phyloP scores from a whole-genome alignment of 2,888 invertebrate species.

The Ligdia adustata region DNA sequence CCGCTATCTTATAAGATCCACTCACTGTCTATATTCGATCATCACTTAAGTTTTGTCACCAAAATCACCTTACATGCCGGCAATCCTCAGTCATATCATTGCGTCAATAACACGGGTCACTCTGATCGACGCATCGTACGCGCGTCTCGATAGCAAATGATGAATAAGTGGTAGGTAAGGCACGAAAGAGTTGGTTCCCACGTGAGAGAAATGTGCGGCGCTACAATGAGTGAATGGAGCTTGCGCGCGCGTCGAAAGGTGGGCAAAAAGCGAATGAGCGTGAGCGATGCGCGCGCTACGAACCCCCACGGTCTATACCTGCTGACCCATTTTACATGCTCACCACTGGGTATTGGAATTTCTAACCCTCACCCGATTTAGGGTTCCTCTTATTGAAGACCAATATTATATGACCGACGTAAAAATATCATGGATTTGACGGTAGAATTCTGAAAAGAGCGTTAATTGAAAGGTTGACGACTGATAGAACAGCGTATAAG shows the following conservation, averaged over 20 bases:
- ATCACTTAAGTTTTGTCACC: slow-evolving; percentile 75
- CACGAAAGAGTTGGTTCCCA: slow-evolving; percentile 76
- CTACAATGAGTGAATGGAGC: slow-evolving; percentile 68
- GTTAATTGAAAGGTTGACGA: too few species aligned
- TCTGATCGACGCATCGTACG: slow-evolving; percentile 60
- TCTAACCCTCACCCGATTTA: slow-evolving; percentile 36
- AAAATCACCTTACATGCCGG: slow-evolving; percentile 57
- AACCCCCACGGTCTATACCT: slow-evolving; percentile 58
- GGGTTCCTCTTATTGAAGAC: slow-evolving; percentile 8
- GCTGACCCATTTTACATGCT: slow-evolving; percentile 73
- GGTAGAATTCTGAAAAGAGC: too few species aligned
- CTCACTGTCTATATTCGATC: slow-evolving; percentile 68
- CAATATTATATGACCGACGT: too few species aligned
- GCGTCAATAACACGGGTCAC: slow-evolving; percentile 23
- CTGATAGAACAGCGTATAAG: too few species aligned
- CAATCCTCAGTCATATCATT: slow-evolving; percentile 52
- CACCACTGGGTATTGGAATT: slow-evolving; percentile 44
- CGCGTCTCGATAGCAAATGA: slow-evolving; percentile 52
- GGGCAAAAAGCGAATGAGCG: slow-evolving; percentile 81
- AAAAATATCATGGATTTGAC: too few species aligned
- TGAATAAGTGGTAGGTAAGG: slow-evolving; percentile 64
- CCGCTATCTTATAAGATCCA: slow-evolving; percentile 59
- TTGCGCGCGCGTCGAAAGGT: slow-evolving; percentile 82
- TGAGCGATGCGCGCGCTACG: slow-evolving; percentile 48
- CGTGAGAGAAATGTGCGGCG: slow-evolving; percentile 76